phyloP scores from a whole-genome alignment of 2,797 vertebrate genomes.

The Muscicapa comitata region DNA sequence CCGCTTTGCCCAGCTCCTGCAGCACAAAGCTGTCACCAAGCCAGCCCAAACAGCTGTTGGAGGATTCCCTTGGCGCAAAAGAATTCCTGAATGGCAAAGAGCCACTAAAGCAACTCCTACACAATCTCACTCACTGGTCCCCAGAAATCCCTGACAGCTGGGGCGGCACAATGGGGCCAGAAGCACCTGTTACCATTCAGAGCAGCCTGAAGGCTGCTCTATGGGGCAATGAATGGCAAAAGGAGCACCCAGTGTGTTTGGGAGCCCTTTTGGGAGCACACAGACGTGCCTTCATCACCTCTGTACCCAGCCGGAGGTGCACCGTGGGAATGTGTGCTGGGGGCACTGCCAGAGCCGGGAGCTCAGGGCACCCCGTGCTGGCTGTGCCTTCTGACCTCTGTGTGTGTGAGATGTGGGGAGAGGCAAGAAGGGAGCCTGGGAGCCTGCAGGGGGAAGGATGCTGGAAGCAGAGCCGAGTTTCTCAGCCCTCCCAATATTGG shows the following conservation, averaged over 20 bases:
- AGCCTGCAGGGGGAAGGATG: background rate
- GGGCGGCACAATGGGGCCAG: conserved; percentile 53
- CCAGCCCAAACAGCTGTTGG: conserved; percentile 67
- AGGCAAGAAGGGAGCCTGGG: background rate
- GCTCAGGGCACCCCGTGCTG: background rate
- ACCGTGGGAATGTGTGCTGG: conserved; percentile 29
- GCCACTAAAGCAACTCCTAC: conserved; percentile 65
- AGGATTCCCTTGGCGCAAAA: conserved; percentile 67
- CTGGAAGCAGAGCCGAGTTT: background rate
- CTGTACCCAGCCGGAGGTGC: conserved; percentile 10
- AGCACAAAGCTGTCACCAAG: conserved; percentile 66
- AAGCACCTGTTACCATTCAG: conserved; percentile 67
- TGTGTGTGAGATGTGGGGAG: background rate
- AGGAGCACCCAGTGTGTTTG: conserved; percentile 5
- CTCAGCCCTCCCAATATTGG: background rate
- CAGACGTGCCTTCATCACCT: conserved; percentile 48
- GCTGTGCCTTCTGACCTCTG: background rate
- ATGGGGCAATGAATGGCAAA: conserved; percentile 44
- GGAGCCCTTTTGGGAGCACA: background rate
- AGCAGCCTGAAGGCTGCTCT: conserved; percentile 37
- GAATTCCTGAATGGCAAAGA: conserved; percentile 69
- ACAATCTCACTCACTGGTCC: conserved; percentile 61
- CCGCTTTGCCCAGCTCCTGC: conserved; percentile 44
- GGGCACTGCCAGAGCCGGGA: background rate
- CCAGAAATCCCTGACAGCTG: conserved; percentile 67